Evolutionary conservation across 2,888 invertebrate genomes (phyloP), one percentile per base, ranked within the genome.

Genomic region (Cremastinae sp.): DNA sequence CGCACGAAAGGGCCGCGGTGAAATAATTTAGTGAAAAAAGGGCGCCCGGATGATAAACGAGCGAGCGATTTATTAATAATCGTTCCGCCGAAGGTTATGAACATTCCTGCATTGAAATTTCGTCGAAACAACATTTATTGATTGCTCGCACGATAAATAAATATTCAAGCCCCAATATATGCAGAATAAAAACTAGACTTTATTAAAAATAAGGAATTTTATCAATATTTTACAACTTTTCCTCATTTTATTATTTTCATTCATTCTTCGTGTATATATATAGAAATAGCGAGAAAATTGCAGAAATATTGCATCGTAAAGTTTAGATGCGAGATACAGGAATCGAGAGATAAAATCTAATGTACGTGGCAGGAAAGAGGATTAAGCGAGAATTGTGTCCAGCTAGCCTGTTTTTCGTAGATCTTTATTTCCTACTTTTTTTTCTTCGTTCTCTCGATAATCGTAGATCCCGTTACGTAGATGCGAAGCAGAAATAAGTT

Each of bases 31-130:
- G 59, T 49, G 58, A 51, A 41, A 58, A 68, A 22, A 34, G 22
- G 28, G 53, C 16, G 12, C 41, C 12, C n/a, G 41, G 43, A 53
- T 43, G 59, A 61, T 49, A 28, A 70, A 70, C 14, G 69, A 70
- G 28, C 12, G 16, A n/a, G 28, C 38, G 53, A 51, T 70, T 16
- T 43, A 53, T 43, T 56, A 49, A 58, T 38, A 58, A 56, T 56
- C 9, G 28, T 34, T 41, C n/a, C 22, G 0, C 9, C 18, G 12
- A 5, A 22, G 28, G 20, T 38, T 58, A 69, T 51, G 28, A 41
- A 43, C 49, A 51, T 69, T 69, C 51, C 51, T 51, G 69, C 16
- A 56, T 47, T 10, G 5, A 22, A 56, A 56, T 56, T 66, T 56
- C 9, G 7, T 3, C 9, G 20, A 66, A 28, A 45, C n/a, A n/a